phyloP scores from a whole-genome alignment of 2,113 vertebrate genomes.

The Brienomyrus longianalis region DNA sequence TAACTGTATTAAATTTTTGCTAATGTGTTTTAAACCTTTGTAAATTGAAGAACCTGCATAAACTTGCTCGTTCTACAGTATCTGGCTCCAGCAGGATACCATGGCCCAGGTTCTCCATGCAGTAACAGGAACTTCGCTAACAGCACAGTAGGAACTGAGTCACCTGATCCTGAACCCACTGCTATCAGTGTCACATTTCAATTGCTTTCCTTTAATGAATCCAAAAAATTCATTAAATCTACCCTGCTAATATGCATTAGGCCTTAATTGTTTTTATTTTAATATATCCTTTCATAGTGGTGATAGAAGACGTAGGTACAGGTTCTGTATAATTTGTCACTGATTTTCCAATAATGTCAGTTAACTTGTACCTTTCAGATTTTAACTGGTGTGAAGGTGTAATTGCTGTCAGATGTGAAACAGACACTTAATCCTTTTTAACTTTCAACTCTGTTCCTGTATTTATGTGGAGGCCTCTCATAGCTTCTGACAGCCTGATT shows the following conservation, averaged over 20 bases:
- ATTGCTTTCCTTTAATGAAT: neutral
- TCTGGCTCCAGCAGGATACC: neutral
- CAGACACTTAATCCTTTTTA: neutral
- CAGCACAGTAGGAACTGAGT: neutral
- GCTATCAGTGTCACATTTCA: neutral
- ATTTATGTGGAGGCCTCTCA: neutral
- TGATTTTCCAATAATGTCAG: neutral
- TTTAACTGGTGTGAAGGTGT: neutral
- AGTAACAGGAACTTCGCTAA: neutral
- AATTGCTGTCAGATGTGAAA: neutral
- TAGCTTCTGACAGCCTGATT: conserved; percentile 55
- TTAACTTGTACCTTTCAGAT: neutral
- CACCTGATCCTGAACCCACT: neutral
- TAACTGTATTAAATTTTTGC: neutral
- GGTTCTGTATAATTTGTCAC: neutral
- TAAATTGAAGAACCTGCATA: neutral
- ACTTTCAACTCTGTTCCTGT: neutral
- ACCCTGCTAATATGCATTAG: neutral
- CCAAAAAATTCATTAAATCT: neutral
- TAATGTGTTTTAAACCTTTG: neutral
- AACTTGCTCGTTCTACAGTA: neutral
- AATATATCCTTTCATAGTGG: neutral
- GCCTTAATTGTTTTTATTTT: neutral
- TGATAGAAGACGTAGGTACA: neutral
- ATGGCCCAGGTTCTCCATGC: neutral